Conservation (phyloP, 2,888 invertebrate species). For the Eueremaeus valkanovi region DNA sequence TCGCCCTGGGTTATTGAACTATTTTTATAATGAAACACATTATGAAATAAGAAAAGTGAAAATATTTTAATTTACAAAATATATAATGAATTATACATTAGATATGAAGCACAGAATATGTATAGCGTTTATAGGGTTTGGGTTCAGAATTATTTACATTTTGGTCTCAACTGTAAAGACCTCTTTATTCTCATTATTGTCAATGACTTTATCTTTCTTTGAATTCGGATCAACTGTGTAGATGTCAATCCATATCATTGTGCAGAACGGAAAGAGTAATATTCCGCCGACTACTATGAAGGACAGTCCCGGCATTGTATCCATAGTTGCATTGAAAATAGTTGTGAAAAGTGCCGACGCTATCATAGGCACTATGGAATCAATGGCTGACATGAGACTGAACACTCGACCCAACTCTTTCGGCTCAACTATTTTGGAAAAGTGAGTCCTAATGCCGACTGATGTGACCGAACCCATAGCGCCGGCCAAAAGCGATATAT, state of each 20-base stretch:
- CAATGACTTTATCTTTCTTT: too few relatives aligned
- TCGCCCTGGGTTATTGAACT: too few relatives aligned
- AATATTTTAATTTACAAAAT: too few relatives aligned
- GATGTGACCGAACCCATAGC: background rate
- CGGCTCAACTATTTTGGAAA: slow-evolving; percentile 31
- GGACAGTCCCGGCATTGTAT: background rate
- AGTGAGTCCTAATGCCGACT: slow-evolving; percentile 22
- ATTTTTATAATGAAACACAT: too few relatives aligned
- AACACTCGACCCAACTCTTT: slow-evolving; percentile 36
- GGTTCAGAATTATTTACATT: too few relatives aligned
- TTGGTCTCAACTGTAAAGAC: too few relatives aligned
- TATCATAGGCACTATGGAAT: slow-evolving; percentile 18
- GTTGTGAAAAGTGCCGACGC: background rate
- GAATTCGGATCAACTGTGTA: too few relatives aligned
- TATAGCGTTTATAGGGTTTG: too few relatives aligned
- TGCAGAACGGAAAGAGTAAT: background rate
- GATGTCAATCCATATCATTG: background rate
- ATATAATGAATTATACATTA: too few relatives aligned
- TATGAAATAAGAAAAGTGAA: too few relatives aligned
- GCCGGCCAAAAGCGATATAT: background rate
- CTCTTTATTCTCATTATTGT: too few relatives aligned
- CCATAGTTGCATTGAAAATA: slow-evolving; percentile 4
- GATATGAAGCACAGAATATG: too few relatives aligned
- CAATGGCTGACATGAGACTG: slow-evolving; percentile 34
- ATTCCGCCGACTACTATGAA: background rate